Evolutionary conservation across 2,797 vertebrate genomes (phyloP).

Genomic region (Gymnoscopelus microlampas): DNA sequence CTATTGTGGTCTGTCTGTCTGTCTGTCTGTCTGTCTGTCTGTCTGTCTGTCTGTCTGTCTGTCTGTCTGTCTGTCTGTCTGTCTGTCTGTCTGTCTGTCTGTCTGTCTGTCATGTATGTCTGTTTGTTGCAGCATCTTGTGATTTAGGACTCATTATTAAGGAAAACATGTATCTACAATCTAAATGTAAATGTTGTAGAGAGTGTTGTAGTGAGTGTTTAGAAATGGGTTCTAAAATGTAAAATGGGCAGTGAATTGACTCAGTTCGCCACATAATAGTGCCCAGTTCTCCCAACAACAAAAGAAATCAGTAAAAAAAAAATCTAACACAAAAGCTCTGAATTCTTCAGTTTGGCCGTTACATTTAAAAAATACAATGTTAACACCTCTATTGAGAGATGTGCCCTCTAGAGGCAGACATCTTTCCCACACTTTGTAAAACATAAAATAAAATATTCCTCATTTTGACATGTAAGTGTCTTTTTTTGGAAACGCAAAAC

Average conservation of each 20-base stretch:
- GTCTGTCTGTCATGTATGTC: too few relatives aligned
- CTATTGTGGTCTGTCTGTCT: too few relatives aligned
- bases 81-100: too few relatives aligned
- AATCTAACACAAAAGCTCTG: not conserved
- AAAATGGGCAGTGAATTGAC: too few relatives aligned
- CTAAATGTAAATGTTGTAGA: not conserved
- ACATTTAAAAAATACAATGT: not conserved
- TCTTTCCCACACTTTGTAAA: constrained; percentile 31
- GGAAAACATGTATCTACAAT: not conserved
- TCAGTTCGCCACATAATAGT: too few relatives aligned
- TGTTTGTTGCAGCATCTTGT: too few relatives aligned
- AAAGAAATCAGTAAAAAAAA: not conserved
- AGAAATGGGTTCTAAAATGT: too few relatives aligned
- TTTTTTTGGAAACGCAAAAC: constrained; percentile 35
- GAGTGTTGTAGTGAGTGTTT: not conserved
- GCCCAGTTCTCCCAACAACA: not conserved
- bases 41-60: too few relatives aligned
- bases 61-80: too few relatives aligned
- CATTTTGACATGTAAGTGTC: constrained; percentile 26
- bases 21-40: too few relatives aligned
- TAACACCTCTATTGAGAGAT: constrained; percentile 17
- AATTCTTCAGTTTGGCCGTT: not conserved
- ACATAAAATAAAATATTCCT: constrained; percentile 12
- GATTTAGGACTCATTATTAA: not conserved
- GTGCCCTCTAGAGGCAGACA: constrained; percentile 47